A percentile compares a stretch with the other conserved stretches of the same genome.
These are phyloP conservation scores for Formicarius rufipectus DNA, from an alignment of 2,113 vertebrate species.

Conservation along the genomic window DNA sequence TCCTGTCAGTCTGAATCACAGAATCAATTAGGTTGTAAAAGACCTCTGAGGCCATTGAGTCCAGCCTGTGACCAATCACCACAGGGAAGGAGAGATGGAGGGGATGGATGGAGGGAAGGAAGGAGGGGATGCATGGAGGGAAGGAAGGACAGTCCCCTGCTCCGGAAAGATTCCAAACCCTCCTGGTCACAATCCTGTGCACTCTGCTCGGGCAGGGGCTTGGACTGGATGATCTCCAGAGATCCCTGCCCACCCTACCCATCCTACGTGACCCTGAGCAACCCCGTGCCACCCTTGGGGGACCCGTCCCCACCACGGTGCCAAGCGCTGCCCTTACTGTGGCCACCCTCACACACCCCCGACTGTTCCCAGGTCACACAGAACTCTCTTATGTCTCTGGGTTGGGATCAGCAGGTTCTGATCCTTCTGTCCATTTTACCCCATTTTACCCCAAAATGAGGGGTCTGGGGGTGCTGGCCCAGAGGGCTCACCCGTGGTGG, in stretches of 20 bases:
- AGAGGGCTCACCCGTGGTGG: neutral
- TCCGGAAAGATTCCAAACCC: neutral
- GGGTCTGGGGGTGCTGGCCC: neutral
- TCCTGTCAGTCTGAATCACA: neutral
- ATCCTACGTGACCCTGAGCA: neutral
- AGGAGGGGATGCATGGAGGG: neutral
- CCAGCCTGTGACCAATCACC: neutral
- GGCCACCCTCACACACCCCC: rapidly evolving
- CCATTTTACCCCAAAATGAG: no score
- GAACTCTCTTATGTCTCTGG: no score
- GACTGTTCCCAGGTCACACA: neutral
- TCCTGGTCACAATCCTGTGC: neutral
- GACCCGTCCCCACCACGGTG: neutral
- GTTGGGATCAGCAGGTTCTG: rapidly evolving
- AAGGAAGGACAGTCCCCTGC: neutral
- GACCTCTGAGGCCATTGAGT: neutral
- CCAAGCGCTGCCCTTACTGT: no score
- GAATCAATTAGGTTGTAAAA: neutral
- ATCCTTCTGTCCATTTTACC: neutral
- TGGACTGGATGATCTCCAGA: neutral
- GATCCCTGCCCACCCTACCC: neutral
- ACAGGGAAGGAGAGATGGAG: neutral
- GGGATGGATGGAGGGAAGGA: no score
- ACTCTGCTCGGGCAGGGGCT: neutral
- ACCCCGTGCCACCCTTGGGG: neutral